Evolutionary conservation across 2,888 invertebrate genomes (phyloP), one percentile per base, ranked within the genome.

Genomic region (Capitulum mitella): DNA sequence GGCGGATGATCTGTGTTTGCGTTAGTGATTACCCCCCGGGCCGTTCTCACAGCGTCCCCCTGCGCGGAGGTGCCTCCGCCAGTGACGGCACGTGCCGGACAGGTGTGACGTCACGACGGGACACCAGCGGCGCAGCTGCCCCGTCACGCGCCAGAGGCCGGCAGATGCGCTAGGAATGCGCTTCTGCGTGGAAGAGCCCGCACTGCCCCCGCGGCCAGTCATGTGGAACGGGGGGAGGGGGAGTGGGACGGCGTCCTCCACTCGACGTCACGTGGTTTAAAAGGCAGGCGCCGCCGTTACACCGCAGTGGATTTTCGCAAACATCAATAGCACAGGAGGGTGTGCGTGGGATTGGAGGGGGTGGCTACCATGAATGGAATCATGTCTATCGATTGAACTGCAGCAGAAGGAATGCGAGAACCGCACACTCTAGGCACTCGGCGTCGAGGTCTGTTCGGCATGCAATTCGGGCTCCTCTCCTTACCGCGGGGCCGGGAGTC

Each of bases 1-100:
- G 70, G 70, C 70, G 70, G 70, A 70, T 70, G 70, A 70, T 70
- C 70, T 70, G 70, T 40, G 70, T 70, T 70, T 70, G 70, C 70
- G 26, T 70, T 70, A 70, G 70, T 70, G 70, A 70, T 70, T 70
- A 70, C 70, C 40, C 37, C 40, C 22, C 26, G 70, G 70, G 37
- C 6, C 26, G 26, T 37, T 34, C 34, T 19, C 32, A 29, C 64
- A 19, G 64, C 64, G 64, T 40, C 40, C 70, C n/a, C 70, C 70
- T 29, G 70, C 22, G 10, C 70, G n/a, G 70, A 40, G 70, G 37
- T 40, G 37, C 37, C 70, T 34, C 37, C 3, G 26, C 70, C 37
- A 37, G 19, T 70, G 70, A 1, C 12, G 70, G 70, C 70, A 70
- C 70, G 70, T 70, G 70, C 70, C 37, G 22, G 3, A 1, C 37